A percentile compares a stretch with the other conserved stretches of the same genome.
These are phyloP conservation scores for Drosophila paramelanica DNA, from an alignment of 2,888 invertebrate species.

Conservation along the genomic window DNA sequence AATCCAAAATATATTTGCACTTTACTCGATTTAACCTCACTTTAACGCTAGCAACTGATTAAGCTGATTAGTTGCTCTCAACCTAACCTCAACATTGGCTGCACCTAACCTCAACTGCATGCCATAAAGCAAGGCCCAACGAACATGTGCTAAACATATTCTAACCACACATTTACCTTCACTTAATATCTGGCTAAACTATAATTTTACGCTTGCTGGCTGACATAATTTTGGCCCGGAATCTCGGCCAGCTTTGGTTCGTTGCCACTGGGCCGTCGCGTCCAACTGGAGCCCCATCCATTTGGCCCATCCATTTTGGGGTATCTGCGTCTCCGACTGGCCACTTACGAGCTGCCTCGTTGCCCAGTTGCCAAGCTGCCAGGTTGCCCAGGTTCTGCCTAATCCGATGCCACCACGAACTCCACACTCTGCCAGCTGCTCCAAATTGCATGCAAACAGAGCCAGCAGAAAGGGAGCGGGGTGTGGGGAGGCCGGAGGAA, in stretches of 20 bases:
- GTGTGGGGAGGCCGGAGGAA: neutral
- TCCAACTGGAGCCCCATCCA: conserved; percentile 16
- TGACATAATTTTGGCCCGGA: conserved; percentile 26
- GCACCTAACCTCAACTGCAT: conserved; percentile 6
- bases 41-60: neutral
- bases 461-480: neutral
- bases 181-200: conserved; percentile 46
- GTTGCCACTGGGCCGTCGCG: conserved; percentile 18
- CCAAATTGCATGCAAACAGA: conserved; percentile 45
- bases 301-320: conserved; percentile 32
- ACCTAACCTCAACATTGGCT: neutral
- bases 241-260: conserved; percentile 18
- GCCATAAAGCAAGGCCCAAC: neutral
- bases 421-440: conserved; percentile 27
- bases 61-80: neutral
- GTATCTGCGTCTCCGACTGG: conserved; percentile 28
- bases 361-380: neutral
- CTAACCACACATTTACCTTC: conserved; percentile 32
- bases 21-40: neutral
- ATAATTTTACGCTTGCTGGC: conserved; percentile 29
- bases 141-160: conserved; percentile 15
- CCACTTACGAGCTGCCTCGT: conserved; percentile 34
- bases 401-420: conserved; percentile 16
- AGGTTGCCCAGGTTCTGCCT: conserved; percentile 10
- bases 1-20: neutral